Evolutionary conservation across 2,888 invertebrate species (phyloP).

Genomic region (Lasioglossum zephyrum): DNA sequence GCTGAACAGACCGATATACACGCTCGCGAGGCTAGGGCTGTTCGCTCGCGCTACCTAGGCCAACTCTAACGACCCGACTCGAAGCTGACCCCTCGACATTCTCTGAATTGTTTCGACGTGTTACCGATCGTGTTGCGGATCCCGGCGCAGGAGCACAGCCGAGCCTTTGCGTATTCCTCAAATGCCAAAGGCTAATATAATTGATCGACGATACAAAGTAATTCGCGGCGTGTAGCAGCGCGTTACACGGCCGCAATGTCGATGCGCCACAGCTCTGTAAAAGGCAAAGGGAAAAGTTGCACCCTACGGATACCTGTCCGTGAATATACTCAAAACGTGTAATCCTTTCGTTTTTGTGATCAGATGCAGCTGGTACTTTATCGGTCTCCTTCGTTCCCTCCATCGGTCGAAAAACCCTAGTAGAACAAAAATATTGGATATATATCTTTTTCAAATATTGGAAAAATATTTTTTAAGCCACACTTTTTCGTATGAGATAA

Average conservation of each 20-base stretch:
- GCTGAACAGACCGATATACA: slow-evolving; percentile 53
- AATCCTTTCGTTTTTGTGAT: too few relatives aligned
- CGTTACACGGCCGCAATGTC: not conserved
- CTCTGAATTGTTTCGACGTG: slow-evolving; percentile 71
- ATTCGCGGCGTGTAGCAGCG: slow-evolving; percentile 32
- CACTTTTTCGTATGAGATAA: too few relatives aligned
- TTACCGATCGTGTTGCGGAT: slow-evolving; percentile 62
- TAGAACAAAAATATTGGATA: too few relatives aligned
- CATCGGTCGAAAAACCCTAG: not conserved
- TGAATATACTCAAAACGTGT: too few relatives aligned
- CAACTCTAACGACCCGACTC: slow-evolving; percentile 68
- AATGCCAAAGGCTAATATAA: slow-evolving; percentile 61
- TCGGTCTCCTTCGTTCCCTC: not conserved
- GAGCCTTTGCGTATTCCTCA: slow-evolving; percentile 35
- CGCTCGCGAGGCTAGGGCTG: slow-evolving; percentile 28
- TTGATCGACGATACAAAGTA: slow-evolving; percentile 64
- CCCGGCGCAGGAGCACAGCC: slow-evolving; percentile 18
- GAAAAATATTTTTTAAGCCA: too few relatives aligned
- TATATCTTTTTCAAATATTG: too few relatives aligned
- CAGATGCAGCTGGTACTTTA: too few relatives aligned
- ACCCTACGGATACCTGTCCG: not conserved
- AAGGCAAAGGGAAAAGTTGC: slow-evolving; percentile 25
- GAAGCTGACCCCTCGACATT: slow-evolving; percentile 67
- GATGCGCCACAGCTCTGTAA: not conserved
- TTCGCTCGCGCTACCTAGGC: slow-evolving; percentile 41